Conservation (phyloP, 1,140 invertebrate species). For the Leucophenga varia region DNA sequence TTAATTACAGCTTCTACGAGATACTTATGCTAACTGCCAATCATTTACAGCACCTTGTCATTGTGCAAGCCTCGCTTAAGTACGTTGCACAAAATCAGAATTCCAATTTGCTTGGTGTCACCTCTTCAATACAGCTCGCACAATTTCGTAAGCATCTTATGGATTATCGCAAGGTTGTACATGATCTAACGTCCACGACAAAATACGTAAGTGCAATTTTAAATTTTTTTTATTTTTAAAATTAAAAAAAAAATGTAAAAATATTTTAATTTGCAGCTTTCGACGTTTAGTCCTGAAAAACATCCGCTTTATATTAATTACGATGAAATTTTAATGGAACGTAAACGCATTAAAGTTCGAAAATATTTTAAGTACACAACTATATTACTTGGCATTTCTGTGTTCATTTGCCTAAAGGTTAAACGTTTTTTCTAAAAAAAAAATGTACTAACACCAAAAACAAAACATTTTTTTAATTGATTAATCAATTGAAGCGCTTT, state of each 20-base stretch:
- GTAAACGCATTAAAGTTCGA: constrained; percentile 40
- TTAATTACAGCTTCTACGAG: constrained; percentile 42
- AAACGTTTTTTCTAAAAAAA: constrained; percentile 34
- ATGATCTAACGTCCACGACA: constrained; percentile 35
- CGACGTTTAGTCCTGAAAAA: constrained; percentile 40
- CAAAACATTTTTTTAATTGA: too few relatives aligned
- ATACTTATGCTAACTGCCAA: constrained; percentile 47
- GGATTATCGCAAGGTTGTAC: constrained; percentile 25
- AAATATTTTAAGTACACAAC: constrained; percentile 47
- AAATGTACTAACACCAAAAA: too few relatives aligned
- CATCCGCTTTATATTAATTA: constrained; percentile 45
- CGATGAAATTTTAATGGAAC: constrained; percentile 41
- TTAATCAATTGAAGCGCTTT: too few relatives aligned
- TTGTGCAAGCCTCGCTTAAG: constrained; percentile 38
- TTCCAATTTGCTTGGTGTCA: constrained; percentile 19
- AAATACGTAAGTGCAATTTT: constrained; percentile 39
- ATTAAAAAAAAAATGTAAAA: too few relatives aligned
- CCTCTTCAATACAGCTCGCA: constrained; percentile 18
- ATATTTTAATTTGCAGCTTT: constrained; percentile 25
- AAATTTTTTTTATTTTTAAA: background rate
- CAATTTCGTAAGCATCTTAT: constrained; percentile 24
- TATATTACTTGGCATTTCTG: constrained; percentile 42
- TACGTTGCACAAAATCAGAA: constrained; percentile 34
- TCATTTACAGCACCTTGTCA: constrained; percentile 47
- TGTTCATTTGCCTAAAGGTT: constrained; percentile 46